These are phyloP conservation scores for Coelinius sp. DNA, from an alignment of 2,888 invertebrate genomes.

Conservation along the genomic window DNA sequence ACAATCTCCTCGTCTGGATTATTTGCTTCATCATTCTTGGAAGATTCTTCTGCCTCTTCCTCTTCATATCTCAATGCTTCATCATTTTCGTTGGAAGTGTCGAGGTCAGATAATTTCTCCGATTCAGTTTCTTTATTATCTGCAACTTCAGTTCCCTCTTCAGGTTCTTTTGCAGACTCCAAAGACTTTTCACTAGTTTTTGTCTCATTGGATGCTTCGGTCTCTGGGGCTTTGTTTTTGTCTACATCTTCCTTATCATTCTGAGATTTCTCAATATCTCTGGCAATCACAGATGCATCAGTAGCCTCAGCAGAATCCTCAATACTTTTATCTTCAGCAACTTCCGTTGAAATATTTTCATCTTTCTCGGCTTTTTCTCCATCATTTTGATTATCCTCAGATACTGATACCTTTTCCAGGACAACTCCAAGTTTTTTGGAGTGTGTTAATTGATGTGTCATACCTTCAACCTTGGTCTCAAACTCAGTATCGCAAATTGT, in stretches of 20 bases:
- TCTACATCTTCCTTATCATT: conserved; percentile 13
- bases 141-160: neutral
- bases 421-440: conserved; percentile 58
- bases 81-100: neutral
- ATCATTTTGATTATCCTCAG: conserved; percentile 9
- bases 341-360: neutral
- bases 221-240: conserved; percentile 1
- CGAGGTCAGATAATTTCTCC: neutral
- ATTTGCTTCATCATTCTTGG: conserved; percentile 7
- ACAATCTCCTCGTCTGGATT: neutral
- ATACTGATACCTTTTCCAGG: conserved; percentile 50
- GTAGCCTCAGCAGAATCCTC: neutral
- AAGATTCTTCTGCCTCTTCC: conserved; percentile 39
- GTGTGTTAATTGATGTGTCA: conserved; percentile 60
- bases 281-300: neutral
- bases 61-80: conserved; percentile 7
- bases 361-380: conserved; percentile 22
- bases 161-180: conserved; percentile 12
- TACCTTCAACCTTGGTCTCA: conserved; percentile 54
- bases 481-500: conserved; percentile 54
- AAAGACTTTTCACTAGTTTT: neutral
- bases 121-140: neutral
- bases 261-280: neutral
- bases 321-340: neutral
- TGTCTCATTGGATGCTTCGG: conserved; percentile 8